Base-by-base conservation (phyloP, 2,113 vertebrate species). In the Monarcha castaneiventris region DNA sequence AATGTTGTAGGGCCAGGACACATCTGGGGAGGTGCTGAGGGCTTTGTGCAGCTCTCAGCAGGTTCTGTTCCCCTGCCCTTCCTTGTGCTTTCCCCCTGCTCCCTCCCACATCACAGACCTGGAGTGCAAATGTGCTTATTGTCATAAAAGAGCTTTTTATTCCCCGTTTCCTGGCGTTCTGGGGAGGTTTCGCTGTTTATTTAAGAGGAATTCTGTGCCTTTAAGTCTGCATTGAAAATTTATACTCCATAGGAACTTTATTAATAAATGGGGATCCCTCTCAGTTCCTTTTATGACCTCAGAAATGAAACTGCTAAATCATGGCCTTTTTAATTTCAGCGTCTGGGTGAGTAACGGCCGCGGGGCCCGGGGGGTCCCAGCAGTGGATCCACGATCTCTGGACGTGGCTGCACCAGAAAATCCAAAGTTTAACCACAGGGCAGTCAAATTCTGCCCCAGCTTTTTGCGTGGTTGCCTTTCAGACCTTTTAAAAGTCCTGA, bases 251-350 rank as follows among this genome's bases (percentile, higher is more conserved):
- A 76, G 87, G 77, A 94, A 73, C 64, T 49, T 84, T 20, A 80
- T 90, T 63, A 93, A 96, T 74, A 64, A 68, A 35, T 52, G 89
- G 68, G 61, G 86, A 88, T 90, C 95, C 93, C 84, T 91, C 80
- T 35, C 75, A 16, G 39, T 84, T 83, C 55, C 67, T 95, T 90
- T 93, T 82, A 49, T 49, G 88, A 61, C 43, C 90, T 94, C 83
- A 87, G 46, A 80, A 97, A 92, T 92, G 92, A 91, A 94, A 77
- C 85, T 69, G 95, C 75, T 94, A 59, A 96, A 95, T 95, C 90
- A n/a, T 1, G 17, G 52, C 9, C 59, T 55, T 64, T 37, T 46
- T 69, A 12, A 59, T 94, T 83, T 81, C 67, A 73, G 54, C 84
- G 4, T 48, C 6, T 22, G 33, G 19, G 7, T 76, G 89, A 80